phyloP scores from a whole-genome alignment of 2,888 invertebrate species.

The Amphiduros pacificus region DNA sequence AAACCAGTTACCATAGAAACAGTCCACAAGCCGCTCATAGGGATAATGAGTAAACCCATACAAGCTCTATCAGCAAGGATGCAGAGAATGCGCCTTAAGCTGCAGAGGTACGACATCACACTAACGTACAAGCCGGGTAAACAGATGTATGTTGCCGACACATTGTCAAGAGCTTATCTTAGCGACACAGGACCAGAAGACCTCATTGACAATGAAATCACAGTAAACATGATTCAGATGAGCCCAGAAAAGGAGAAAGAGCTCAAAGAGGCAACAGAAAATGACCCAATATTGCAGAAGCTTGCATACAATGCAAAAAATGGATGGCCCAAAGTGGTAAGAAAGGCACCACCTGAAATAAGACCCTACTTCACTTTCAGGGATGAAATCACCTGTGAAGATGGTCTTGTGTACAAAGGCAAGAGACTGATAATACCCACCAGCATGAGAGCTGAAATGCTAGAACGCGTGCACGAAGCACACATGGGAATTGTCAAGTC shows the following conservation, averaged over 20 bases:
- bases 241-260: conserved; percentile 8
- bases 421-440: conserved; percentile 18
- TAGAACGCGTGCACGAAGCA: conserved; percentile 12
- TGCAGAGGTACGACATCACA: conserved; percentile 21
- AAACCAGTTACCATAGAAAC: conserved; percentile 11
- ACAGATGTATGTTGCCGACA: conserved; percentile 4
- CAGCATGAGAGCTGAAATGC: conserved; percentile 4
- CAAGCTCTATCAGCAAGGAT: conserved; percentile 26
- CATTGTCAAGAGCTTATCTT: background rate
- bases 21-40: conserved; percentile 33
- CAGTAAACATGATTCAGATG: background rate
- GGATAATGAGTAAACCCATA: conserved; percentile 28
- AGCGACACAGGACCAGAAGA: background rate
- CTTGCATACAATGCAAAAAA: background rate
- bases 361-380: conserved; percentile 20
- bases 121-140: conserved; percentile 1
- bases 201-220: no score
- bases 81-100: conserved; percentile 33
- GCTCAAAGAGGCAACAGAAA: background rate
- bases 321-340: background rate
- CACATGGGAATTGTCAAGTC: conserved; percentile 22
- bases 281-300: background rate
- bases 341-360: conserved; percentile 15
- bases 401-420: conserved; percentile 17
- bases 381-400: background rate